Conservation (phyloP, 1,140 invertebrate genomes). For the Phymorhynchus buccinoides region DNA sequence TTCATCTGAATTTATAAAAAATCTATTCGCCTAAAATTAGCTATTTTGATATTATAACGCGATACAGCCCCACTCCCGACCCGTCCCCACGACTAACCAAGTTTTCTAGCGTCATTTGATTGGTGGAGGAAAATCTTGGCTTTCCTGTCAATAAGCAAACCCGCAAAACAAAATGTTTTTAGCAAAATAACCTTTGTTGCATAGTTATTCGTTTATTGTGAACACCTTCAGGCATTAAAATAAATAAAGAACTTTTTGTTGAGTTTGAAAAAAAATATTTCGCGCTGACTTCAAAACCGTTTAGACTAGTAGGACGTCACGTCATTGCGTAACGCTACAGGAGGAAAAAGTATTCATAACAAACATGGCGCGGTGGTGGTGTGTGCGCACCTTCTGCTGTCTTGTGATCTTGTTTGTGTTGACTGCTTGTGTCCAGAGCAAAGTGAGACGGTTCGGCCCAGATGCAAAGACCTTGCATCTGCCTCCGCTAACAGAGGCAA, state of each 20-base stretch:
- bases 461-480: conserved; percentile 27
- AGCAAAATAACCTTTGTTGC: neutral
- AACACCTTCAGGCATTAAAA: neutral
- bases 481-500: neutral
- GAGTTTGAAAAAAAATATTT: neutral
- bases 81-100: too few species aligned
- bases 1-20: too few species aligned
- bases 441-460: conserved; percentile 23
- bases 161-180: neutral
- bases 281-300: neutral
- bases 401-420: neutral
- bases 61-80: too few species aligned
- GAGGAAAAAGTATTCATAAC: conserved; percentile 19
- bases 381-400: neutral
- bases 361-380: conserved; percentile 21
- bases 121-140: neutral
- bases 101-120: too few species aligned
- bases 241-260: neutral
- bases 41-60: too few species aligned
- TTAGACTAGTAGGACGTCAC: neutral
- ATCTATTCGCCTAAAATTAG: too few species aligned
- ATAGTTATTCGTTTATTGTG: too few species aligned
- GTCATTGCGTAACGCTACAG: conserved; percentile 29
- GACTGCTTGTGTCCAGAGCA: neutral
- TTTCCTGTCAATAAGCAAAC: neutral